Base-by-base conservation (phyloP, 2,797 vertebrate species). In the Trematomus bernacchii region DNA sequence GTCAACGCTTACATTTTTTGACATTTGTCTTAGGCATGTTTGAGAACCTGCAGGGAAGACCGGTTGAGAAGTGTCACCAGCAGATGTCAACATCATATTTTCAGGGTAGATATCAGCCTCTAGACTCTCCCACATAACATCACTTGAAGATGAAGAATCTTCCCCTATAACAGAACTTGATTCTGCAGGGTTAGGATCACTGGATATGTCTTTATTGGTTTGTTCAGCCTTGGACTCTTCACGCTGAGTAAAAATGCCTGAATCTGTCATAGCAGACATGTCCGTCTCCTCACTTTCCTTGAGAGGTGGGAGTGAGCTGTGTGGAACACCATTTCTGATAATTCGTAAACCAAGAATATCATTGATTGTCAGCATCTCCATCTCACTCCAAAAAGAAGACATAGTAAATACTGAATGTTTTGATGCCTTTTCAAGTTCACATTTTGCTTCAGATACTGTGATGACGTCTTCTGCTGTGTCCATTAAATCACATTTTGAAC, bases 331-430 rank as follows among this genome's bases (percentile, higher is more conserved):
- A 69, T 80, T 84, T 46, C 57, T 64, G 4, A 80, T 77, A 47
- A 79, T 82, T 48, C 92, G 83, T 47, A 94, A 82, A 59, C 90
- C 87, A 76, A 96, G 75, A 62, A 96, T 96, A 75, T 96, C 95
- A 7, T 95, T 96, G 68, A 96, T 96, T 3, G 95, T 96, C 76
- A 96, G 75, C 62, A 93, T 96, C 73, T 96, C 95, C 95, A 96
- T 96, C 71, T 96, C 94, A 50, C 73, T 91, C 95, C 95, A 96
- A 61, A 96, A 96, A n/a, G 93, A 94, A 1, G 95, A 96, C 80
- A 96, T 95, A 14, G 93, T 90, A 54, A 92, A 95, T 23, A 94
- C 90, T 15, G 92, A 82, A 37, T n/a, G 37, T 54, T 76, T 74
- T 47, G 82, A 63, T 10, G 1, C 37, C 12, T 30, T 60, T 65